Conservation (phyloP, 2,888 invertebrate species). For the Mythimna lalbum region DNA sequence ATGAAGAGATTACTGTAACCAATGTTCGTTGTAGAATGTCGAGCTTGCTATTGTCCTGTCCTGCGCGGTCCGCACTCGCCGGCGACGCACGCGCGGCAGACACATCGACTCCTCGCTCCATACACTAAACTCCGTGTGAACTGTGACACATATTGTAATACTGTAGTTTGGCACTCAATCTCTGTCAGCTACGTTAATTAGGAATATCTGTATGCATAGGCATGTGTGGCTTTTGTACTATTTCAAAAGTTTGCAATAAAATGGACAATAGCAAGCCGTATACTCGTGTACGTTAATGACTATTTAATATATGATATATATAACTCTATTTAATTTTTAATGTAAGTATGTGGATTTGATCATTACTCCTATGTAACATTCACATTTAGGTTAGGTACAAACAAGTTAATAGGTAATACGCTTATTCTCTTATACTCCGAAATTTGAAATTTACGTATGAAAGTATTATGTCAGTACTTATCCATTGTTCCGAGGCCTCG, state of each 20-base stretch:
- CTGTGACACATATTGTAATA: constrained; percentile 63
- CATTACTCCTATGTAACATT: constrained; percentile 77
- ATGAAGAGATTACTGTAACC: constrained; percentile 73
- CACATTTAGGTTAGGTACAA: constrained; percentile 79
- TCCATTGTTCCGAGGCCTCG: constrained; percentile 51
- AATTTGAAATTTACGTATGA: constrained; percentile 73
- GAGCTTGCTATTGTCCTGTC: constrained; percentile 84
- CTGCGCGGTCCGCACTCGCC: constrained; percentile 34
- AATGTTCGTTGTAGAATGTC: constrained; percentile 62
- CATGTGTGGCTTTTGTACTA: constrained; percentile 76
- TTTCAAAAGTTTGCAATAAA: constrained; percentile 71
- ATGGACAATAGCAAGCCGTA: constrained; percentile 83
- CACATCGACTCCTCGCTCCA: constrained; percentile 66
- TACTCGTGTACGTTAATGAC: constrained; percentile 64
- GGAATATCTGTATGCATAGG: constrained; percentile 61
- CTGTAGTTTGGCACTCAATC: constrained; percentile 85
- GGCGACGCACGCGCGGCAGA: constrained; percentile 4
- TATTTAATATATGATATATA: constrained; percentile 75
- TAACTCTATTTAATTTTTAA: constrained; percentile 69
- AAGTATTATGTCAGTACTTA: constrained; percentile 64
- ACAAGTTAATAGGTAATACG: constrained; percentile 75
- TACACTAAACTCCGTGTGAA: constrained; percentile 51
- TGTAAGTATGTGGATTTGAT: constrained; percentile 61
- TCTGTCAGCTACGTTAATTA: constrained; percentile 67
- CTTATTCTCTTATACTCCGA: constrained; percentile 63